A percentile compares a stretch with the other conserved stretches of the same genome.
Conservation (phyloP, 2,888 invertebrate genomes). For the Ophraella communa region DNA sequence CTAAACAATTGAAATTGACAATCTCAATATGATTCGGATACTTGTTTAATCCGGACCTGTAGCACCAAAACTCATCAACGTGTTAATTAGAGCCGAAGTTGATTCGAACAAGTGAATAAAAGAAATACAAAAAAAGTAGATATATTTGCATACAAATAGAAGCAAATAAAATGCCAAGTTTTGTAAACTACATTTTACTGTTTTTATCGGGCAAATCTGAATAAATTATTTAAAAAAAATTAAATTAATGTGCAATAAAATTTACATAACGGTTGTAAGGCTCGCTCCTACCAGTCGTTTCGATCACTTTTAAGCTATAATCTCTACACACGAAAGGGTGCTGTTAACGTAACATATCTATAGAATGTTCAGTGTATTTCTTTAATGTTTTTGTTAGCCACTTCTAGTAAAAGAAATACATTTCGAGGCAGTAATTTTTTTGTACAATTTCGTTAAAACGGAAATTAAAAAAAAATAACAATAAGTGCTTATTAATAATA, state of each 20-base stretch:
- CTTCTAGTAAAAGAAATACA: background rate
- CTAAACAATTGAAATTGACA: too few relatives aligned
- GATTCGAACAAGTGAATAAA: constrained; percentile 22
- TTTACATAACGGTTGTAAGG: constrained; percentile 28
- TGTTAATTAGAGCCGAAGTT: constrained; percentile 35
- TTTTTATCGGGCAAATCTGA: constrained; percentile 38
- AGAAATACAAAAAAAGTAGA: constrained; percentile 6
- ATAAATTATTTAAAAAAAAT: constrained; percentile 34
- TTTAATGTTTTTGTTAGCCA: background rate
- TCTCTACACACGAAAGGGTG: constrained; percentile 2
- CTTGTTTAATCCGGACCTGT: background rate
- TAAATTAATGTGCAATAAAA: constrained; percentile 28
- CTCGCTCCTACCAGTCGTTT: constrained; percentile 9
- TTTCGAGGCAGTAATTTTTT: background rate
- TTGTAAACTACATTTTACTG: constrained; percentile 37
- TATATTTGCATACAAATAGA: constrained; percentile 29
- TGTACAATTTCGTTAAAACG: too few relatives aligned
- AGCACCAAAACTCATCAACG: constrained; percentile 24
- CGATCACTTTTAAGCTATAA: constrained; percentile 19
- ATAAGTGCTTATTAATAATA: too few relatives aligned
- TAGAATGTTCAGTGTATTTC: background rate
- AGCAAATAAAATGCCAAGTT: constrained; percentile 41
- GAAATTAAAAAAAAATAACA: too few relatives aligned
- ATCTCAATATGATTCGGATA: too few relatives aligned
- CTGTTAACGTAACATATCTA: background rate